Evolutionary conservation across 2,113 vertebrate species (phyloP).

Genomic region (Ceyx cyanopectus): DNA sequence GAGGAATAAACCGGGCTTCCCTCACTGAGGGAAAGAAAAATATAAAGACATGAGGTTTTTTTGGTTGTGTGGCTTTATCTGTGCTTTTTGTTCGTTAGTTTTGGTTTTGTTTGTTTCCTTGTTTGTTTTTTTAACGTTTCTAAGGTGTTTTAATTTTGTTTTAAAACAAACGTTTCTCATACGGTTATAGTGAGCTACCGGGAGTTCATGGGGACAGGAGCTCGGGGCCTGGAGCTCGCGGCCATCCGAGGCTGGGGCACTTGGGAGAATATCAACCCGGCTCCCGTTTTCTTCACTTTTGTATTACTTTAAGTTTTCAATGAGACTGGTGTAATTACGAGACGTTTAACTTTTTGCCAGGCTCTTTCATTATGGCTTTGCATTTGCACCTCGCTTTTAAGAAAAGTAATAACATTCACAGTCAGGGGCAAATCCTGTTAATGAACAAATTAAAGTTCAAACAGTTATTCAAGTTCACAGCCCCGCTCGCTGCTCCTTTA

Average conservation of each 20-base stretch:
- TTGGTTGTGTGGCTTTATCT: no score
- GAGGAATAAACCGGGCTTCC: background rate
- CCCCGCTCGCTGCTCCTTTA: conserved; percentile 78
- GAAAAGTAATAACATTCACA: conserved; percentile 85
- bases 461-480: conserved; percentile 86
- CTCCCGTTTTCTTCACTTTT: conserved; percentile 17
- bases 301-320: conserved; percentile 70
- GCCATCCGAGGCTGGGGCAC: background rate
- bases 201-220: background rate
- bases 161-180: background rate
- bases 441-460: conserved; percentile 91
- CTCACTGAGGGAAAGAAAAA: background rate
- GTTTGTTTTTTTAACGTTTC: no score
- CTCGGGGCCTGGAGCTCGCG: background rate
- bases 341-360: conserved; percentile 86
- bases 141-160: background rate
- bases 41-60: background rate
- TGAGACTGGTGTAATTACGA: conserved; percentile 78
- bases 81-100: no score
- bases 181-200: background rate
- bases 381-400: conserved; percentile 80
- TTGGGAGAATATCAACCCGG: background rate
- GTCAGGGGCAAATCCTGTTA: conserved; percentile 89
- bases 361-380: conserved; percentile 77
- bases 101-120: no score